These are phyloP conservation scores for Dendrocincla fuliginosa DNA, from an alignment of 2,797 vertebrate genomes.

Conservation along the genomic window DNA sequence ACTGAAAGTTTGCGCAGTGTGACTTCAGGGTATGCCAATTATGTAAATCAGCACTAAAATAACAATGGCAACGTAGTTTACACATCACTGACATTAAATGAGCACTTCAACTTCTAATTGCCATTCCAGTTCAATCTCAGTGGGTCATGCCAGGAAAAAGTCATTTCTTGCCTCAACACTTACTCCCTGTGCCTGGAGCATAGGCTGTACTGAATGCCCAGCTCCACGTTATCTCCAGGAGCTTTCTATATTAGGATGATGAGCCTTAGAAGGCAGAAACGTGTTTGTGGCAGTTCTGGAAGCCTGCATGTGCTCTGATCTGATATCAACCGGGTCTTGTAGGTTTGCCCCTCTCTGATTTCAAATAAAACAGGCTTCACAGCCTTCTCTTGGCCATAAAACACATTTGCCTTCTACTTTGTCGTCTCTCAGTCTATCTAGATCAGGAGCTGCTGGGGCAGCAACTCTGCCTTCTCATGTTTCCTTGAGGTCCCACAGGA, in stretches of 20 bases:
- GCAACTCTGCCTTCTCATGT: not conserved
- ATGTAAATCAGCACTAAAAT: slow-evolving; percentile 77
- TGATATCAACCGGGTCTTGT: not conserved
- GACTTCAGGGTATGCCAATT: slow-evolving; percentile 69
- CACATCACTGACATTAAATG: slow-evolving; percentile 73
- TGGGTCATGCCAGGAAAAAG: slow-evolving; percentile 69
- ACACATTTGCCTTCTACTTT: not conserved
- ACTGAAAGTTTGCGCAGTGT: slow-evolving; percentile 45
- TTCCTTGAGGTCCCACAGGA: not conserved
- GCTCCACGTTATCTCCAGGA: slow-evolving; percentile 13
- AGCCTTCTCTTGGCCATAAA: not conserved
- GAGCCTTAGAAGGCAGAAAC: slow-evolving; percentile 15
- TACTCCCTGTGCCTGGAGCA: slow-evolving; percentile 53
- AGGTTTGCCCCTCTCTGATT: not conserved
- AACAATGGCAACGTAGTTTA: slow-evolving; percentile 72
- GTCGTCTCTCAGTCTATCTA: not conserved
- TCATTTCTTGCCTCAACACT: slow-evolving; percentile 67
- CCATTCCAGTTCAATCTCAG: slow-evolving; percentile 69
- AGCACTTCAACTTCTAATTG: slow-evolving; percentile 75
- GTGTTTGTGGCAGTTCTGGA: not conserved
- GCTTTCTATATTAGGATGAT: slow-evolving; percentile 26
- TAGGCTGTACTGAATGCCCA: slow-evolving; percentile 29
- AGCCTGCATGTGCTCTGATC: not conserved
- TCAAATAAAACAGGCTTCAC: not conserved
- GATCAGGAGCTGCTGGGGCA: not conserved